Evolutionary conservation across 2,888 invertebrate species (phyloP), one percentile per base, ranked within the genome.

Genomic region (Phengaris alcon): DNA sequence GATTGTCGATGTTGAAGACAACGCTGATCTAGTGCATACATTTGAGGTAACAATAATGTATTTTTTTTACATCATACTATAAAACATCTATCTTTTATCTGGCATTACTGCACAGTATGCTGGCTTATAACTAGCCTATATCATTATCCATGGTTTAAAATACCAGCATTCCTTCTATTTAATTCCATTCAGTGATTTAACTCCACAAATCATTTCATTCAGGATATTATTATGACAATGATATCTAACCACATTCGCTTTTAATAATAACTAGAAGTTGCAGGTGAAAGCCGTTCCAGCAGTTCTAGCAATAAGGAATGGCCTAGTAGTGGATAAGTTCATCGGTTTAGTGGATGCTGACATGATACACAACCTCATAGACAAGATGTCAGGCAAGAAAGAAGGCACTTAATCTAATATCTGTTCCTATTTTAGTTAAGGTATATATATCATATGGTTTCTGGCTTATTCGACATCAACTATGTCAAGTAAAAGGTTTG

Each of bases 281-380:
- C 86, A 93, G 93, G 97, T 97, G 0, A 97, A 97, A 89, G 97
- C 97, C 52, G 97, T 97, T 0, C 97, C 97, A 48, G 96, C 96
- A 0, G 96, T 97, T 9, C 94, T 97, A 85, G 97, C 97, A 10
- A 96, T 97, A 74, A 95, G 95, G 75, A 96, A 97, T 84, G 97
- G 97, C 3, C 93, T 97, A 46, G 96, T 97, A 74, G 96, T 97
- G 22, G 97, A 97, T 88, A 97, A 97, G 87, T 97, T 97, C 86
- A 97, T 97, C 79, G 97, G 97, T 0, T 87, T 97, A n/a, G 97
- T 97, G 0, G 97, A 97, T 85, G 95, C 96, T 0, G 95, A 95
- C 81, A 96, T 96, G 95, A 97, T 97, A 84, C 96, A 97, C 76
- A 95, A 94, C 77, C 94, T 97, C 78, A 96, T 97, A 84, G 95